Conservation (phyloP, 2,113 vertebrate genomes). For the Muntiacus muntjak region DNA sequence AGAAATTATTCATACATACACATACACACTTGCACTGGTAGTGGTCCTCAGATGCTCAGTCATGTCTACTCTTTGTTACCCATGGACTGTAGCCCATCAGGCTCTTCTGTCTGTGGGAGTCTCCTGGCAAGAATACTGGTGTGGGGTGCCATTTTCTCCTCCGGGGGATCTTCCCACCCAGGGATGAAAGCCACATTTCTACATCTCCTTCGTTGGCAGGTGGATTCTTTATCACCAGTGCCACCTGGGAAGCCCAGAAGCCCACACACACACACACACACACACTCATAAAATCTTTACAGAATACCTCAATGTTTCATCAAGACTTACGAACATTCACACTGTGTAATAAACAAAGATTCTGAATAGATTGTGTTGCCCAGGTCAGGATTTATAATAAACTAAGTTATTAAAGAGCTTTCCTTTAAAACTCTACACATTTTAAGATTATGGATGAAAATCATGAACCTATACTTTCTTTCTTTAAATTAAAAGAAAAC, state of each 20-base stretch:
- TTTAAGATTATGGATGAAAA: not conserved
- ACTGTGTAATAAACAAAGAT: not conserved
- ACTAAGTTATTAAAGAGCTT: not conserved
- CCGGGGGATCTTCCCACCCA: not conserved
- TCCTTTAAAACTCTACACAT: not conserved
- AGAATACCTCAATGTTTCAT: not conserved
- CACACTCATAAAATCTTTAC: not conserved
- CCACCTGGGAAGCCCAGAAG: not conserved
- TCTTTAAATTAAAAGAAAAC: not conserved
- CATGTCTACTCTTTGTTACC: not conserved
- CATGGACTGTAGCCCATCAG: not conserved
- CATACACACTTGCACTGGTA: not conserved
- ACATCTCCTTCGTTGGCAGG: not conserved
- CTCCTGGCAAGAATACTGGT: not conserved
- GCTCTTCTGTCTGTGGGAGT: not conserved
- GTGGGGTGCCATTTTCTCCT: not conserved
- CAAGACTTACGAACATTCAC: not conserved
- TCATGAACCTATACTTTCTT: not conserved
- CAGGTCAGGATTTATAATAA: not conserved
- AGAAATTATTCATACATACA: not conserved
- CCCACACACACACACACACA: not conserved
- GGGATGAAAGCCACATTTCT: not conserved
- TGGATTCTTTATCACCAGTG: not conserved
- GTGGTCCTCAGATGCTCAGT: not conserved
- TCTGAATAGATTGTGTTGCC: not conserved